Percentiles rank a stretch among this genome's conserved stretches.
Evolutionary conservation across 2,797 vertebrate genomes (phyloP).

Genomic region (Arnoldichthys spilopterus): DNA sequence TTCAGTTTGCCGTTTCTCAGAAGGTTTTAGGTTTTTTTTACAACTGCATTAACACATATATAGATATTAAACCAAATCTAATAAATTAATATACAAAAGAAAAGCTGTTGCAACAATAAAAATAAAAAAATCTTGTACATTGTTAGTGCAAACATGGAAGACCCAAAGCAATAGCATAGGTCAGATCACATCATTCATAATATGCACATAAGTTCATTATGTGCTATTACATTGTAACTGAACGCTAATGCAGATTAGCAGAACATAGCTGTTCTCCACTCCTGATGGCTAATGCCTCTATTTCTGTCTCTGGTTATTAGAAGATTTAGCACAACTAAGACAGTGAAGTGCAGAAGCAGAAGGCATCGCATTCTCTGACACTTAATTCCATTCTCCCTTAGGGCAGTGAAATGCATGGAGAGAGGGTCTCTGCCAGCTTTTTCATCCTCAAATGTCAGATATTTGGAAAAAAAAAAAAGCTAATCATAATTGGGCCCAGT

Average conservation of each 20-base stretch:
- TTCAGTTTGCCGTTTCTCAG: no score
- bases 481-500: conserved; percentile 38
- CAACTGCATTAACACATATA: no score
- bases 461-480: conserved; percentile 34
- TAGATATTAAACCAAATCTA: background rate
- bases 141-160: background rate
- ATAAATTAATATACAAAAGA: background rate
- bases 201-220: background rate
- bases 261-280: background rate
- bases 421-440: conserved; percentile 22
- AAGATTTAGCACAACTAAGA: conserved; percentile 26
- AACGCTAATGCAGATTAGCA: background rate
- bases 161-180: background rate
- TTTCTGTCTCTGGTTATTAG: conserved; percentile 29
- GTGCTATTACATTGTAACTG: background rate
- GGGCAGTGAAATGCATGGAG: background rate
- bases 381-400: conserved; percentile 6
- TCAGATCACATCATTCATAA: background rate
- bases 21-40: no score
- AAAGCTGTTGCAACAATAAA: background rate
- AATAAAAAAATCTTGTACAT: background rate
- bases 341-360: background rate
- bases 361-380: conserved; percentile 12
- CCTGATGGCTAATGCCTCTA: conserved; percentile 21
- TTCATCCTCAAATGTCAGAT: conserved; percentile 47